Evolutionary conservation across 2,888 invertebrate species (phyloP).

Genomic region (Euzetes globulus): DNA sequence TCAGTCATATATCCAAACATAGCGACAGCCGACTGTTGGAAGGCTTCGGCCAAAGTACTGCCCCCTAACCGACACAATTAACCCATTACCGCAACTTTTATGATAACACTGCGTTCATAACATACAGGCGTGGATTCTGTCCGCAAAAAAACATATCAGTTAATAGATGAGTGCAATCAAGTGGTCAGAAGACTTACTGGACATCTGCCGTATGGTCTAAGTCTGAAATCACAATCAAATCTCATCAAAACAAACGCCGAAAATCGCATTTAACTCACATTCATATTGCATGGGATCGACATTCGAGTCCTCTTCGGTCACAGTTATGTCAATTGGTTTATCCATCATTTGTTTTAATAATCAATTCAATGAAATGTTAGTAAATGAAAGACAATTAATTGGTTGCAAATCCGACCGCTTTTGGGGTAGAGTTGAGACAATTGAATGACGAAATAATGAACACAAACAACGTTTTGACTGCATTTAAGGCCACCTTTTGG

Average conservation of each 20-base stretch:
- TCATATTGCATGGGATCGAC: slow-evolving; percentile 38
- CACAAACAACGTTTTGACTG: no score
- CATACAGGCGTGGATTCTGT: slow-evolving; percentile 41
- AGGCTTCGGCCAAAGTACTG: slow-evolving; percentile 39
- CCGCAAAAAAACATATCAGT: not conserved
- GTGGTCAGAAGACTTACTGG: slow-evolving; percentile 37
- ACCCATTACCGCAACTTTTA: not conserved
- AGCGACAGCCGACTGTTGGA: slow-evolving; percentile 62
- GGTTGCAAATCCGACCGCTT: not conserved
- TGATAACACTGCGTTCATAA: slow-evolving; percentile 11
- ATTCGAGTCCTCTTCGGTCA: slow-evolving; percentile 32
- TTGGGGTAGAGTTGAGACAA: no score
- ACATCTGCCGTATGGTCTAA: slow-evolving; percentile 42
- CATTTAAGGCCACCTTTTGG: no score
- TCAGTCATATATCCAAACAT: slow-evolving; percentile 99
- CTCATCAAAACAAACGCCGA: no score
- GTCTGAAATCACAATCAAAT: no score
- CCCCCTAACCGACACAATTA: slow-evolving; percentile 38
- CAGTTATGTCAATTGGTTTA: not conserved
- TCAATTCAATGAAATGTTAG: no score
- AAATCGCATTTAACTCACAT: slow-evolving; percentile 36
- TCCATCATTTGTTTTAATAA: not conserved
- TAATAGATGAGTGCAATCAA: not conserved
- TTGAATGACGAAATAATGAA: not conserved
- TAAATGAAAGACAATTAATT: not conserved